Conservation (phyloP, 2,797 vertebrate genomes). For the Carduelis carduelis region DNA sequence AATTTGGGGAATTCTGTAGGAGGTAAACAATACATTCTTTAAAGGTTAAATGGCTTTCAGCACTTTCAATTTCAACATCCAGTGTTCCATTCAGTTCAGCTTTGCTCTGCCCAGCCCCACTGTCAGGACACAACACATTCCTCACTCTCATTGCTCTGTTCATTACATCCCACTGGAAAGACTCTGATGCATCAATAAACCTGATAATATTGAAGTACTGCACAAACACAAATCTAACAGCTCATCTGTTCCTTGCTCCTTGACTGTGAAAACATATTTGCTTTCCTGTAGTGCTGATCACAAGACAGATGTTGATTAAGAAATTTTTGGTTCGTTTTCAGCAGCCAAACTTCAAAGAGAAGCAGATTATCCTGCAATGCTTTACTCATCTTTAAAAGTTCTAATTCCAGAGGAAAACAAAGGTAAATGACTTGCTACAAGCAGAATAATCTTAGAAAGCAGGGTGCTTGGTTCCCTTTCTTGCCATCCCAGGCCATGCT, state of each 20-base stretch:
- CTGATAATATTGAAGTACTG: neutral
- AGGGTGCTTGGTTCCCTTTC: neutral
- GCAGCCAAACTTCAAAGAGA: neutral
- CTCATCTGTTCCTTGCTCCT: neutral
- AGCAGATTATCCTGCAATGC: neutral
- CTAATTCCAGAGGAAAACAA: neutral
- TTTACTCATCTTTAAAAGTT: neutral
- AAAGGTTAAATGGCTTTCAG: neutral
- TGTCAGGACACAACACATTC: neutral
- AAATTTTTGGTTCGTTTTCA: neutral
- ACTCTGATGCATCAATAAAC: neutral
- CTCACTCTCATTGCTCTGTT: neutral
- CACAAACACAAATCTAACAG: neutral
- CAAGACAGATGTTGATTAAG: neutral
- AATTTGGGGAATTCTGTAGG: neutral
- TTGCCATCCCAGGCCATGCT: neutral
- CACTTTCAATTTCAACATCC: neutral
- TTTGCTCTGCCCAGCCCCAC: neutral
- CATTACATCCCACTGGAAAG: neutral
- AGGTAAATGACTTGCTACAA: neutral
- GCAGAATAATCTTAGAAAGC: neutral
- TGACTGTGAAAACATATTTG: neutral
- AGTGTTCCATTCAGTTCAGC: neutral
- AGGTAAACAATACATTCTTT: neutral
- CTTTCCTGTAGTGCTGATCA: neutral